Evolutionary conservation across 2,797 vertebrate genomes (phyloP).

Genomic region (Vipera ursinii): DNA sequence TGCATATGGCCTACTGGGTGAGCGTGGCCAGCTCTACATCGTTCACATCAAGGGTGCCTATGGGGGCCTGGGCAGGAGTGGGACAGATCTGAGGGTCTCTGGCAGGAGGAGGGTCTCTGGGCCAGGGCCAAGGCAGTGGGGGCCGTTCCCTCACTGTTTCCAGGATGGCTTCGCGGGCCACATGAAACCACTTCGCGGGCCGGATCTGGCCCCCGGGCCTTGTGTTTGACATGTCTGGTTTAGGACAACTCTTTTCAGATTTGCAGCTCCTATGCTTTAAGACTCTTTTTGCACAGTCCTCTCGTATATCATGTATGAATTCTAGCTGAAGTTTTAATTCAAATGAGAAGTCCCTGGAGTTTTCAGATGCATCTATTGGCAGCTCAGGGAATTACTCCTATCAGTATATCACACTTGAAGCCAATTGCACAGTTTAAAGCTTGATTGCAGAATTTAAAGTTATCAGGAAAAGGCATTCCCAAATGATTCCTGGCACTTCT

Average conservation of each 20-base stretch:
- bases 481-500: conserved; percentile 27
- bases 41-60: no score
- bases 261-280: not conserved
- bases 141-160: no score
- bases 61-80: no score
- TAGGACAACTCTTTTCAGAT: not conserved
- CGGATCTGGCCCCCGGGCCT: no score
- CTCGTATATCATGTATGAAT: not conserved
- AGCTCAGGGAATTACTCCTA: conserved; percentile 10
- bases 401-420: conserved; percentile 19
- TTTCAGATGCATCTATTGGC: conserved; percentile 22
- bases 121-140: no score
- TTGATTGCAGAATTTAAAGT: conserved; percentile 30
- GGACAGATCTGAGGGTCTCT: no score
- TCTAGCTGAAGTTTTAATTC: conserved; percentile 2
- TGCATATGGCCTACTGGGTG: no score
- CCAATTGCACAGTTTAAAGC: conserved; percentile 31
- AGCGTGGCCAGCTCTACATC: no score
- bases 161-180: no score
- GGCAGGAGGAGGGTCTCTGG: no score
- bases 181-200: no score
- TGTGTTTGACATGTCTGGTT: no score
- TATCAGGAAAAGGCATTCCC: conserved; percentile 20
- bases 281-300: not conserved
- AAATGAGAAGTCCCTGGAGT: conserved; percentile 14